Evolutionary conservation across 1,140 invertebrate species (phyloP), one percentile per base, ranked within the genome.

Genomic region (Aricia agestis): DNA sequence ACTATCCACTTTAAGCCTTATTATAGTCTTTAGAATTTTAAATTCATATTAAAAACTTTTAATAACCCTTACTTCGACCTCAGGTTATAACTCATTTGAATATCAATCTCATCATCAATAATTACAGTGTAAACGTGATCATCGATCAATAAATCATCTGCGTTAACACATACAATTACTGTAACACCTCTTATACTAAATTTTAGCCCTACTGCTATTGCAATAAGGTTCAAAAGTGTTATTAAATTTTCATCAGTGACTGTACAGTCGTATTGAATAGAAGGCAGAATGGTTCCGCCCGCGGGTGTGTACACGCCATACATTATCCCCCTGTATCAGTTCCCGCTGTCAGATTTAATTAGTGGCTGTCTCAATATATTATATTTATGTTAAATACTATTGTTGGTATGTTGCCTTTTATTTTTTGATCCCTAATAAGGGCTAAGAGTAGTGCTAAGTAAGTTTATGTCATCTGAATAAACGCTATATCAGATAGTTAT

Each of bases 251-350:
- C 13, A 15, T 13, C 45, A 52, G 45, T 4, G 10, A 15, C 45
- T 13, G 45, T 52, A 52, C 36, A 36, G 0, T 36, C 36, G 45
- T 13, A 45, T 67, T 36, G 66, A 10, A 67, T 45, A 19, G 17
- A 19, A 63, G 58, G 58, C 58, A 18, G 59, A 19, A 10, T 25
- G 0, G 19, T 11, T 52, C 59, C n/a, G 59, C 59, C 19, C 18
- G 59, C 59, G 59, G 59, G 19, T 18, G 18, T 63, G 59, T 63
- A 63, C 59, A 63, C 59, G 59, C 59, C 59, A 63, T 63, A 25
- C 59, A 25, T 63, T 63, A 63, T 19, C 18, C 58, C 58, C 59
- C 59, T 63, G 18, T 63, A 63, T 63, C 59, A 63, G 19, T 63
- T 19, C 59, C 18, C 17, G 59, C 59, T 63, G 59, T 19, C 59